Conservation (phyloP, 2,888 invertebrate genomes). For the Lordiphosa fenestrarum region DNA sequence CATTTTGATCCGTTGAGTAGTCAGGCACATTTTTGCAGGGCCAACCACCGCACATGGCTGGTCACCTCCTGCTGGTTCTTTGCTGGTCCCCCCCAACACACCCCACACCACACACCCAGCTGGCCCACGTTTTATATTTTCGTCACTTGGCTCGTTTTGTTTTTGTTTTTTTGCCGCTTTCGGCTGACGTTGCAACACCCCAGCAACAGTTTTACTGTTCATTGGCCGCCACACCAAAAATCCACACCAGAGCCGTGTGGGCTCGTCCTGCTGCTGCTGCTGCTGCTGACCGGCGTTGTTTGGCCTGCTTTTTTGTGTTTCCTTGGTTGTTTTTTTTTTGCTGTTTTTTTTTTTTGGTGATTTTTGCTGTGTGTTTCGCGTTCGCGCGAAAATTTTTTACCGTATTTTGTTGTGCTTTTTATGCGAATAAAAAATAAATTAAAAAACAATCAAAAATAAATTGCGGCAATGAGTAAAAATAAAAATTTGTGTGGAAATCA, state of each 20-base stretch:
- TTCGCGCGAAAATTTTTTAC: constrained; percentile 41
- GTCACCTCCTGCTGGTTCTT: constrained; percentile 12
- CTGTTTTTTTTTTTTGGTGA: constrained; percentile 41
- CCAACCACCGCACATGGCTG: constrained; percentile 4
- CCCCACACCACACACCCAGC: neutral
- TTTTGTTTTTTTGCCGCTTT: constrained; percentile 35
- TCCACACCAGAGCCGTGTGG: constrained; percentile 34
- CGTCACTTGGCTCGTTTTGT: constrained; percentile 43
- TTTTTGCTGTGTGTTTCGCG: constrained; percentile 48
- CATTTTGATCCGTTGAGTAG: no score
- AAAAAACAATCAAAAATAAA: constrained; percentile 73
- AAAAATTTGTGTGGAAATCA: constrained; percentile 64
- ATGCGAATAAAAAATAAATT: constrained; percentile 69
- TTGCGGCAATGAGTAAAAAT: constrained; percentile 45
- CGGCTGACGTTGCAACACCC: constrained; percentile 43
- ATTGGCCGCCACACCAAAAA: constrained; percentile 57
- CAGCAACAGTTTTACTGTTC: constrained; percentile 71
- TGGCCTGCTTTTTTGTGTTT: constrained; percentile 30
- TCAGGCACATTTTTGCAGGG: no score
- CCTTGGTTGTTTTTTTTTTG: no score
- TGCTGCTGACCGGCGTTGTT: constrained; percentile 66
- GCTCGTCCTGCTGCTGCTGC: constrained; percentile 42
- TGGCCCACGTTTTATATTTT: constrained; percentile 48
- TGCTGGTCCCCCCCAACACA: no score
- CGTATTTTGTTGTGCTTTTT: constrained; percentile 53